phyloP scores from a whole-genome alignment of 1,140 invertebrate species.

The Temnothorax longispinosus region DNA sequence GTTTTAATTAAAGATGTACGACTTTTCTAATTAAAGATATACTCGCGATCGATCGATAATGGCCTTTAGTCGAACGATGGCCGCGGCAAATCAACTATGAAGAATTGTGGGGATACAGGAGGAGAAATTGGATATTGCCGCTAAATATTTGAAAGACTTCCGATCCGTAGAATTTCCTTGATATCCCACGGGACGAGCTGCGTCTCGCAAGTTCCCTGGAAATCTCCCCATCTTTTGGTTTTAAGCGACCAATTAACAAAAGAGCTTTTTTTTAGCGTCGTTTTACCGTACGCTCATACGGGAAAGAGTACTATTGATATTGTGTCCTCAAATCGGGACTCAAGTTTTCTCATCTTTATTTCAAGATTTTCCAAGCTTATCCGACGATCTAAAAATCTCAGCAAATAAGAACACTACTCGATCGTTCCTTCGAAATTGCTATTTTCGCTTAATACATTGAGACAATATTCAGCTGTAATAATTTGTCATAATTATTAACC shows the following conservation, averaged over 20 bases:
- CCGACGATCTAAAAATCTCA: neutral
- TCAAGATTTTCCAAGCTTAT: neutral
- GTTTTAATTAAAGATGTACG: constrained; percentile 33
- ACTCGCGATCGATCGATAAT: constrained; percentile 40
- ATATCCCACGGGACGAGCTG: constrained; percentile 72
- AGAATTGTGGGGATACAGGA: constrained; percentile 68
- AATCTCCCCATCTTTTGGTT: constrained; percentile 66
- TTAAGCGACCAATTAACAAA: constrained; percentile 70
- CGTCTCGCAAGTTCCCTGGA: constrained; percentile 67
- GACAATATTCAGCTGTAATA: neutral
- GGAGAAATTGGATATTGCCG: constrained; percentile 80
- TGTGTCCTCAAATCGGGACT: neutral
- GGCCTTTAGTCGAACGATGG: constrained; percentile 77
- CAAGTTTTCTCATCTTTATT: constrained; percentile 22
- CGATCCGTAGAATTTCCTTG: constrained; percentile 73
- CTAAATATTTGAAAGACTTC: constrained; percentile 81
- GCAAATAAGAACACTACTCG: neutral
- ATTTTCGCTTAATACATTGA: neutral
- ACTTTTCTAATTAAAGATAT: constrained; percentile 41
- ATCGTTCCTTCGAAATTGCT: neutral
- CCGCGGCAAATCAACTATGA: constrained; percentile 70
- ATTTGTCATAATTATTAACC: neutral
- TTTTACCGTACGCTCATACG: neutral
- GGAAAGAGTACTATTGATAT: neutral
- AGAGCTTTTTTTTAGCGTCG: constrained; percentile 51